Conservation (phyloP, 2,888 invertebrate species). For the Zhuqinia jingwanae region DNA sequence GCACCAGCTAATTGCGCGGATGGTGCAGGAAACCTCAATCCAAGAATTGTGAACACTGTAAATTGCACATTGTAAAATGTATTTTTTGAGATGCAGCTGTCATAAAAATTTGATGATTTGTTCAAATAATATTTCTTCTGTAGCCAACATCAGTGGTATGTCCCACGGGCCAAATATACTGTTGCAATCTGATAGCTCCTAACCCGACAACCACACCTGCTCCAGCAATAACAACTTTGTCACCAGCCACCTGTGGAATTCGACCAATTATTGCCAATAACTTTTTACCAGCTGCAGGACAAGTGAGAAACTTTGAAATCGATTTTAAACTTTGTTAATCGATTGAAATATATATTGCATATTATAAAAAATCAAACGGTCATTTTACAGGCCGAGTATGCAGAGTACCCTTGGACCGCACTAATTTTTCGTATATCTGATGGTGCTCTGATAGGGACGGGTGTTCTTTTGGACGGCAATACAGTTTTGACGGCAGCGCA, state of each 20-base stretch:
- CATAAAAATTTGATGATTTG: neutral
- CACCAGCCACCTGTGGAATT: slow-evolving; percentile 62
- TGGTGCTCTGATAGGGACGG: slow-evolving; percentile 87
- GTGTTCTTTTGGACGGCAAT: slow-evolving; percentile 84
- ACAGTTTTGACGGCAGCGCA: slow-evolving; percentile 88
- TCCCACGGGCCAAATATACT: slow-evolving; percentile 61
- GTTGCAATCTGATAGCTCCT: slow-evolving; percentile 67
- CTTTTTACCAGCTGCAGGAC: slow-evolving; percentile 52
- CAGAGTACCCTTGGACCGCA: slow-evolving; percentile 88
- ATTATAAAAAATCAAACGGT: no score
- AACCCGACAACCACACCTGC: slow-evolving; percentile 44
- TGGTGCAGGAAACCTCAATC: slow-evolving; percentile 65
- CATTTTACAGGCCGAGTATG: slow-evolving; percentile 83
- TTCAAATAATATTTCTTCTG: slow-evolving; percentile 10
- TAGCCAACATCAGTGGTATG: slow-evolving; percentile 52
- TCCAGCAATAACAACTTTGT: neutral
- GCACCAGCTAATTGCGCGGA: slow-evolving; percentile 66
- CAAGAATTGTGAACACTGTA: slow-evolving; percentile 71
- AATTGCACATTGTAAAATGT: no score
- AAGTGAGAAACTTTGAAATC: slow-evolving; percentile 45
- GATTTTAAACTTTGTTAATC: no score
- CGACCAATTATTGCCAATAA: slow-evolving; percentile 46
- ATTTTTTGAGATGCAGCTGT: no score
- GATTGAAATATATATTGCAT: no score
- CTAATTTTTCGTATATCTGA: slow-evolving; percentile 83